Base-by-base conservation (phyloP, 2,888 invertebrate species). In the Melinopterus prodromus region DNA sequence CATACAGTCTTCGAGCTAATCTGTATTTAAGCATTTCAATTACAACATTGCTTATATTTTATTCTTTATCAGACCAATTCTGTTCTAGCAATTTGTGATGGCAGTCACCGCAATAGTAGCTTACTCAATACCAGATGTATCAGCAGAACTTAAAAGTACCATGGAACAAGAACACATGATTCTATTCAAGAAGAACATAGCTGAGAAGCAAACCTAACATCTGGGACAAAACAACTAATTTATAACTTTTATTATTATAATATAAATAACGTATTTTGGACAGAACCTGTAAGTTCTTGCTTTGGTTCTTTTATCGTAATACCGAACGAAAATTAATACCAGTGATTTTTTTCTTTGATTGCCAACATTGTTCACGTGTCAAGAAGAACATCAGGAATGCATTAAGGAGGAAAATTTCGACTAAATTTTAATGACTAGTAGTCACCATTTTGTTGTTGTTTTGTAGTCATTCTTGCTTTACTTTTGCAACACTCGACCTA, bases 61-160 rank as follows among this genome's bases (percentile, higher is more conserved):
- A 6, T 26, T 26, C 26, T 1, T 26, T 26, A 26, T 26, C 26
- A 26, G 2, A 26, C 26, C 26, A 26, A 26, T 26, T 26, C 26
- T 26, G 2, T 86, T 88, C 38, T 87, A 92, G 92, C 91, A 92
- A 84, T 82, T 90, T 15, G 91, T 93, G 4, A 92, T 93, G 84
- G 90, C 92, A 36, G 81, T 92, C 77, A 92, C 92, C 37, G 92
- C 92, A 3, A 88, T 93, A 72, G 90, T 94, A 89, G 91, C 92
- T 14, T 93, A 92, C 86, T 89, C 90, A 14, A 93, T 93, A 80
- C 93, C 93, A 0, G 92, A 92, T 82, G 88, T 91, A 0, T 93
- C 93, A 1, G 86, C 86, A 69, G 88, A 89, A 0, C 90, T 92
- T 9, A 84, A 82, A 70, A 84, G 84, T 38, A 79, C 75, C 26